Conservation (phyloP, 2,888 invertebrate genomes). For the Galerucella pusilla region DNA sequence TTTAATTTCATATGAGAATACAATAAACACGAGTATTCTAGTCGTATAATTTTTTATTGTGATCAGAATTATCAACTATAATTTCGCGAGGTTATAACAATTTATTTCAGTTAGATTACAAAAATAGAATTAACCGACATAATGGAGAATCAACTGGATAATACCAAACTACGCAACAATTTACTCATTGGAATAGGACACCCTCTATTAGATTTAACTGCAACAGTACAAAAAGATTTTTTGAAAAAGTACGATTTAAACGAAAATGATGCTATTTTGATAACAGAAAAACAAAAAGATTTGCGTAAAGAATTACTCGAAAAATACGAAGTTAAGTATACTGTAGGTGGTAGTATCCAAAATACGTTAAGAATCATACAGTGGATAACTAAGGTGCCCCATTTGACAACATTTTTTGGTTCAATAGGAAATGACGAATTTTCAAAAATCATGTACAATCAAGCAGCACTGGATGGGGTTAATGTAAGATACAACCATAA, state of each 20-base stretch:
- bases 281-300: slow-evolving; percentile 87
- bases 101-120: neutral
- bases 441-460: slow-evolving; percentile 83
- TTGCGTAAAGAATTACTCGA: slow-evolving; percentile 86
- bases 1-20: neutral
- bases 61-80: neutral
- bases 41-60: neutral
- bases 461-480: slow-evolving; percentile 85
- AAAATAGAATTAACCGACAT: neutral
- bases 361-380: slow-evolving; percentile 93
- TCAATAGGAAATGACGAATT: slow-evolving; percentile 93
- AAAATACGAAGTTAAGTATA: slow-evolving; percentile 84
- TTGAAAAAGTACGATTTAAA: slow-evolving; percentile 88
- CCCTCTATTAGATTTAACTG: slow-evolving; percentile 94
- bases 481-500: slow-evolving; percentile 88
- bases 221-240: slow-evolving; percentile 79
- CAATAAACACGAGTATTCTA: neutral
- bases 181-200: slow-evolving; percentile 94
- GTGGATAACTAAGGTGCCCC: slow-evolving; percentile 88
- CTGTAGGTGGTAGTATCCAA: slow-evolving; percentile 86
- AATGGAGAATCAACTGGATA: slow-evolving; percentile 1
- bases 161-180: slow-evolving; percentile 68
- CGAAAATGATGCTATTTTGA: slow-evolving; percentile 93
- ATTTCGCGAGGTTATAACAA: neutral
- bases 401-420: slow-evolving; percentile 89